These are phyloP conservation scores for Scomber japonicus DNA, from an alignment of 2,113 vertebrate species.

Conservation along the genomic window DNA sequence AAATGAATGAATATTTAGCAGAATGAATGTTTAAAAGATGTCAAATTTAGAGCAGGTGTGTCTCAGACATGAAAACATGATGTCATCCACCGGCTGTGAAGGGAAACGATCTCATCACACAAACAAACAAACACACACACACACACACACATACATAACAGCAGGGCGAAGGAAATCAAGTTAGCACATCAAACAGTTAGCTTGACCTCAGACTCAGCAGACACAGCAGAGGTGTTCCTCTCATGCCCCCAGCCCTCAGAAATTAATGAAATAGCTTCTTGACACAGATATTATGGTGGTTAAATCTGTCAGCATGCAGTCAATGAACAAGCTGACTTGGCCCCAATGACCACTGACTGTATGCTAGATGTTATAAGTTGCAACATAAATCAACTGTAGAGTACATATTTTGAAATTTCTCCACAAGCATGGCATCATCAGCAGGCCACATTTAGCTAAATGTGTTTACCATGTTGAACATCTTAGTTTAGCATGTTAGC, in stretches of 20 bases:
- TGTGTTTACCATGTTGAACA: too few species aligned
- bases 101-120: conserved; percentile 18
- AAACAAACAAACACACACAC: conserved; percentile 23
- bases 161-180: conserved; percentile 57
- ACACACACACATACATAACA: conserved; percentile 19
- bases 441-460: too few species aligned
- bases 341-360: not conserved
- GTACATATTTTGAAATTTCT: not conserved
- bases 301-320: conserved; percentile 60
- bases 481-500: too few species aligned
- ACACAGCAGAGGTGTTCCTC: conserved; percentile 45
- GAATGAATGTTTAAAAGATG: conserved; percentile 38
- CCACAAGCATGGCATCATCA: not conserved
- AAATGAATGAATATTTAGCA: not conserved
- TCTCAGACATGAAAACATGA: conserved; percentile 34
- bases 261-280: conserved; percentile 70
- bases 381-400: not conserved
- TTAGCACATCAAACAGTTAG: conserved; percentile 44
- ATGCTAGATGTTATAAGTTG: too few species aligned
- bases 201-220: conserved; percentile 60
- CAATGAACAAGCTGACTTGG: conserved; percentile 32
- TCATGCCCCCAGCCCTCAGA: conserved; percentile 24
- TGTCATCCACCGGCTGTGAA: conserved; percentile 1
- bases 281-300: conserved; percentile 57
- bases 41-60: conserved; percentile 53